Conservation (phyloP, 2,113 vertebrate species). For the Pogonocichla stellata region DNA sequence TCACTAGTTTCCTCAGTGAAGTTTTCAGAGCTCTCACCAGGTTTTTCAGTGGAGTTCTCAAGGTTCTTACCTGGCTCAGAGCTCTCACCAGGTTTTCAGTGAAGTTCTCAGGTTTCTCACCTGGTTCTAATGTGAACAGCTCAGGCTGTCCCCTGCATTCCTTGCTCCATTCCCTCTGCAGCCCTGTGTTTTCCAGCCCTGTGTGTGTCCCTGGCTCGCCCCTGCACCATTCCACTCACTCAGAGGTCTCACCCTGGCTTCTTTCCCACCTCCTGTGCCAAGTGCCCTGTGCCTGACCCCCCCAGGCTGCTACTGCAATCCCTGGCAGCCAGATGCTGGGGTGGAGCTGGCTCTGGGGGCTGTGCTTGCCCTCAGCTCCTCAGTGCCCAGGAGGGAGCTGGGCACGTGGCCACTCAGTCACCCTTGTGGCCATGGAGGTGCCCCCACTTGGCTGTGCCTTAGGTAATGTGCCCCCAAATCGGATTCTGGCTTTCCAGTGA, state of each 20-base stretch:
- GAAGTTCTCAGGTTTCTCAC: not conserved
- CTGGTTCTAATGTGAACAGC: accelerated
- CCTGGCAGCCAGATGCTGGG: accelerated
- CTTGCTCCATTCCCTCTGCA: not conserved
- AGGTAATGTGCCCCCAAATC: not conserved
- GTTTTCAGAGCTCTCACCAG: accelerated
- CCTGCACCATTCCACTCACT: accelerated
- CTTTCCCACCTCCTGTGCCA: not conserved
- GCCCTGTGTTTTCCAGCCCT: not conserved
- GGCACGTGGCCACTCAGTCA: not conserved
- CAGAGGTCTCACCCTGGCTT: not conserved
- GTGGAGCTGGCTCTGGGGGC: not conserved
- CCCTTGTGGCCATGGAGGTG: not conserved
- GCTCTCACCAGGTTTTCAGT: accelerated
- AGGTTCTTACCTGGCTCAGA: not conserved
- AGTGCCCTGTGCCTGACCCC: not conserved
- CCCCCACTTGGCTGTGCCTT: not conserved
- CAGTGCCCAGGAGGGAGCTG: not conserved
- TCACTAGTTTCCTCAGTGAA: not conserved
- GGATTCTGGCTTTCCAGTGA: not conserved
- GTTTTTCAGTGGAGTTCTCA: not conserved
- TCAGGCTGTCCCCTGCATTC: not conserved
- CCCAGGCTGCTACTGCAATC: not conserved
- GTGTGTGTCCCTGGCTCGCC: accelerated
- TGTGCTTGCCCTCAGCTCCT: not conserved